Evolutionary conservation across 1,140 invertebrate species (phyloP), one percentile per base, ranked within the genome.

Genomic region (Drosophila bipectinata): DNA sequence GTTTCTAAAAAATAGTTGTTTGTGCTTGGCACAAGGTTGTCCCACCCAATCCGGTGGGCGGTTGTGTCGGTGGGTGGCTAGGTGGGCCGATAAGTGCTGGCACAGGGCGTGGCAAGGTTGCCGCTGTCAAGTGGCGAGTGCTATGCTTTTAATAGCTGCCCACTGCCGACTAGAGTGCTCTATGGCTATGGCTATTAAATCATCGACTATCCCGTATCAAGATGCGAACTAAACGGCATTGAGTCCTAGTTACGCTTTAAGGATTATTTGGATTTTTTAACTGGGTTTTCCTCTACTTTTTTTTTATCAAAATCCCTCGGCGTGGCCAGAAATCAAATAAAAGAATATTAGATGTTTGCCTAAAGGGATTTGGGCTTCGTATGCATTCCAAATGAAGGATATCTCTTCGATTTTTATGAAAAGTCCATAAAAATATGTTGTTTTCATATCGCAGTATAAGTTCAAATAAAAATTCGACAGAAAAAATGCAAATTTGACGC

Each of bases 21-120:
- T 81, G 72, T 69, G 60, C 63, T 39, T 68, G 56, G 72, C 73
- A 76, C 81, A 78, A 78, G 64, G 78, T 58, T 75, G 69, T 34
- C 30, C n/a, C 32, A 18, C 63, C 32, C 5, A 14, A n/a, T 5
- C 26, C 53, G 26, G 28, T 21, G 39, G 21, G 44, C 4, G 21
- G 26, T n/a, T 3, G 34, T 3, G 55, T 57, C 41, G 39, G 39
- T 54, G 32, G 30, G 34, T 12, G 18, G 39, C 10, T 28, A 44
- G 51, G 55, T 64, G 34, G 54, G 44, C 37, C 41, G 21, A 49
- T 63, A 63, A 49, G 26, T 57, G 21, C 55, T 18, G 30, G 48
- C 32, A 41, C n/a, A 32, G 72, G 45, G 67, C 52, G 41, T 72
- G 58, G 51, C 67, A 71, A 71, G 67, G 67, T 71, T 71, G 64